Base-by-base conservation (phyloP, 2,888 invertebrate species). In the Heliconius ismenius region DNA sequence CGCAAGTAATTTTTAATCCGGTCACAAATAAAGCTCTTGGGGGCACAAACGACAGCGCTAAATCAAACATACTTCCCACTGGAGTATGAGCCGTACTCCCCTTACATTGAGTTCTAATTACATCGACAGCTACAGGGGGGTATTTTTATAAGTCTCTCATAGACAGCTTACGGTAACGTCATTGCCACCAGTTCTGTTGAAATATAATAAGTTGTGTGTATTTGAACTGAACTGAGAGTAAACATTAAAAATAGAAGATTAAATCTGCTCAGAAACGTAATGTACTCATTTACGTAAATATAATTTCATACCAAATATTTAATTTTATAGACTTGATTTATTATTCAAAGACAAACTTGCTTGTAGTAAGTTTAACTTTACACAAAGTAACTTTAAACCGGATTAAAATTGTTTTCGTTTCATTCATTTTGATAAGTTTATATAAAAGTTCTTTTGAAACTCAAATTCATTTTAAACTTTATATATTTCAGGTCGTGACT, bases 1-100 rank as follows among this genome's bases (percentile, higher is more conserved):
- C 63, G 63, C 67, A 62, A 62, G 70, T 67, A 65, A 75, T 73
- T 75, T 75, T 75, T 78, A 73, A 75, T 78, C 75, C 73, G 62
- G 64, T 78, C 60, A 68, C 75, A 78, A 75, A 78, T 54, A 75
- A 72, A 70, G 26, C 67, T 75, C 49, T 64, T 67, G 62, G 75
- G 75, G 72, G 72, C 72, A 67, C 62, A 36, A 73, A 72, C 75
- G 72, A 43, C 15, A 60, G 60, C 15, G 21, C 26, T 62, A 39
- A 60, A 62, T 39, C 39, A 62, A 26, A 43, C 24, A 10, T 1
- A 26, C 6, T 21, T 1, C 67, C n/a, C 21, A 18, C n/a, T 28
- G 4, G 9, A 70, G 32, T 58, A 28, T 70, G 13, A 24, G n/a
- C 49, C 15, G 72, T 72, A 62, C 21, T 9, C 1, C 3, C 4